phyloP scores from a whole-genome alignment of 2,797 vertebrate species.

The Hipposideros larvatus region DNA sequence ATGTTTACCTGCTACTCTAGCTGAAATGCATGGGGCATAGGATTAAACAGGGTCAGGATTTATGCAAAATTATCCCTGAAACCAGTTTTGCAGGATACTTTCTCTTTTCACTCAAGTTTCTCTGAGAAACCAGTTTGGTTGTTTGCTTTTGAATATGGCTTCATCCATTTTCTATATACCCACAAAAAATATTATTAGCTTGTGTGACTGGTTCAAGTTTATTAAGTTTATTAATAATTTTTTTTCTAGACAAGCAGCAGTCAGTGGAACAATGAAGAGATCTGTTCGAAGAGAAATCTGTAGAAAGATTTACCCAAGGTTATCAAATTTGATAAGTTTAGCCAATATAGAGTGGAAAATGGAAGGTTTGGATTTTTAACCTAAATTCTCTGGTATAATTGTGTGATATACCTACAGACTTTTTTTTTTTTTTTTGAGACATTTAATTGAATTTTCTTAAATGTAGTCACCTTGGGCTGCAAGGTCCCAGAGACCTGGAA shows the following conservation, averaged over 20 bases:
- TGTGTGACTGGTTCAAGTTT: neutral
- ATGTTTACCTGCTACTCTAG: neutral
- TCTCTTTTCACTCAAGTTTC: neutral
- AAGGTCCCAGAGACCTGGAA: neutral
- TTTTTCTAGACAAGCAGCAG: neutral
- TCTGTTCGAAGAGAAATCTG: slow-evolving; percentile 4
- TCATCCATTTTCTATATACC: neutral
- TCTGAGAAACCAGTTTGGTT: neutral
- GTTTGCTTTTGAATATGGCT: slow-evolving; percentile 1
- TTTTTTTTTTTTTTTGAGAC: neutral
- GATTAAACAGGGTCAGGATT: neutral
- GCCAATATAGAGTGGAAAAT: neutral
- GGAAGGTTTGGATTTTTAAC: neutral
- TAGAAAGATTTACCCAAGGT: neutral
- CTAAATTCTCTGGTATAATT: neutral
- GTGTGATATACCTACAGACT: neutral
- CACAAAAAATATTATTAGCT: neutral
- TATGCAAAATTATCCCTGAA: neutral
- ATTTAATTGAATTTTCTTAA: slow-evolving; percentile 30
- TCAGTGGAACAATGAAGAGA: neutral
- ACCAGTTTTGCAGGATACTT: neutral
- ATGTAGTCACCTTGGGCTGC: neutral
- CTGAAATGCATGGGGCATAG: neutral
- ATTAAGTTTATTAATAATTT: neutral
- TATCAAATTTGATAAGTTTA: neutral